These are phyloP conservation scores for Uria lomvia DNA, from an alignment of 2,113 vertebrate genomes.

Conservation along the genomic window DNA sequence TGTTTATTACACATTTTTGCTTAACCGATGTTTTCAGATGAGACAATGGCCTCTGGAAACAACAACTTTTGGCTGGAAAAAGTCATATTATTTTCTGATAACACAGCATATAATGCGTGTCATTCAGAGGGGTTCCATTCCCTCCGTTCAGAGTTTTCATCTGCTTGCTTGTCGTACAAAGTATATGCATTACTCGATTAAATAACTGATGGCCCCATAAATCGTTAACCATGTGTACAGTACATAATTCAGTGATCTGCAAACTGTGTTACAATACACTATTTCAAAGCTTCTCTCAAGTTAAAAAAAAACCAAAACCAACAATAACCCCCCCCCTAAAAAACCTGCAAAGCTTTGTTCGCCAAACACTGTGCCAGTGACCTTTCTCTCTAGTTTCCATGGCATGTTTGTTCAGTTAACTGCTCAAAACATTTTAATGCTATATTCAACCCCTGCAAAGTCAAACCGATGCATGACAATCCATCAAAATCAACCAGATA, in stretches of 20 bases:
- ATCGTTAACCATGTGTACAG: slow-evolving; percentile 58
- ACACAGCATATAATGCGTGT: background rate
- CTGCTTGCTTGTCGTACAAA: slow-evolving; percentile 17
- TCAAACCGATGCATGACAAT: slow-evolving; percentile 64
- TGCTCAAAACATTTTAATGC: slow-evolving; percentile 58
- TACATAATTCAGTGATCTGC: slow-evolving; percentile 42
- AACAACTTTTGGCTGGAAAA: background rate
- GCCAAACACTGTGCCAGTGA: slow-evolving; percentile 32
- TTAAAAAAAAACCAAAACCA: background rate
- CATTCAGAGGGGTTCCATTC: background rate
- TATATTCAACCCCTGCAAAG: slow-evolving; percentile 65
- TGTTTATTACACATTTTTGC: background rate
- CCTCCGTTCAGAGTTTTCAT: slow-evolving; percentile 39
- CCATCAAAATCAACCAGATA: slow-evolving; percentile 72
- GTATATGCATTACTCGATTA: slow-evolving; percentile 36
- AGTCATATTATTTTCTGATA: slow-evolving; percentile 2
- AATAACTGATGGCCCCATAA: slow-evolving; percentile 61
- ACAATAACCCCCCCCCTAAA: background rate
- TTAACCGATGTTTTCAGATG: background rate
- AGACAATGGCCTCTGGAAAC: background rate
- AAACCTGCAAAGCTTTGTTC: slow-evolving; percentile 5
- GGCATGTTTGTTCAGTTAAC: slow-evolving; percentile 61
- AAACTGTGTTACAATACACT: slow-evolving; percentile 22
- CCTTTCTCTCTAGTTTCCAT: slow-evolving; percentile 55
- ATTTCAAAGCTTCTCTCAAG: slow-evolving; percentile 7